Evolutionary conservation across 2,113 vertebrate species (phyloP).

Genomic region (Centrocercus urophasianus): DNA sequence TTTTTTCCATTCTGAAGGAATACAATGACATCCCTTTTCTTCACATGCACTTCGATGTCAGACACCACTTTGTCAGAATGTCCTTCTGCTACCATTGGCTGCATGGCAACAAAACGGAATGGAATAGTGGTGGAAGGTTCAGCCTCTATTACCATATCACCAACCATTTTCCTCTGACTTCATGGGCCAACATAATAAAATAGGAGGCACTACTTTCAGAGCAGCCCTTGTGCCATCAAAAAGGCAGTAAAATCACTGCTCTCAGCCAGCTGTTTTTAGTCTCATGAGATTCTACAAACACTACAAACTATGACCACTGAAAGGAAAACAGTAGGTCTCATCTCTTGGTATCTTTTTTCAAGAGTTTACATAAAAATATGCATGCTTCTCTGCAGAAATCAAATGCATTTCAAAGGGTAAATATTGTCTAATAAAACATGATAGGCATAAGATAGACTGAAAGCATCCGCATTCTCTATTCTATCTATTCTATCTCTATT

Average conservation of each 20-base stretch:
- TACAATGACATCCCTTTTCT: too few relatives aligned
- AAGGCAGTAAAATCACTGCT: not conserved
- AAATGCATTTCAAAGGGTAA: not conserved
- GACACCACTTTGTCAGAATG: too few relatives aligned
- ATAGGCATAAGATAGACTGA: not conserved
- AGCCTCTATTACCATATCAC: too few relatives aligned
- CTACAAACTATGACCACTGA: not conserved
- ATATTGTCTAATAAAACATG: too few relatives aligned
- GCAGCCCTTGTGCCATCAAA: not conserved
- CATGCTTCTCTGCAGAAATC: not conserved
- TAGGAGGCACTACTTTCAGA: too few relatives aligned
- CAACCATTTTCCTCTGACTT: too few relatives aligned
- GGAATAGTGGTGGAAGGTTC: too few relatives aligned
- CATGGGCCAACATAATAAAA: too few relatives aligned
- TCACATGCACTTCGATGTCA: too few relatives aligned
- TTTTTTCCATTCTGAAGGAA: too few relatives aligned
- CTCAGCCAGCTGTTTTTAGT: not conserved
- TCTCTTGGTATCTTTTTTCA: not conserved
- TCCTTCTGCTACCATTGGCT: too few relatives aligned
- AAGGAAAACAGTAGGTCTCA: not conserved
- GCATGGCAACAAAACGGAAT: too few relatives aligned
- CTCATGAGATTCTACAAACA: not conserved
- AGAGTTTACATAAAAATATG: not conserved
- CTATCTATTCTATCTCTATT: not conserved
- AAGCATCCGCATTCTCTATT: not conserved